phyloP scores from a whole-genome alignment of 2,797 vertebrate genomes.

The Cuniculus paca region DNA sequence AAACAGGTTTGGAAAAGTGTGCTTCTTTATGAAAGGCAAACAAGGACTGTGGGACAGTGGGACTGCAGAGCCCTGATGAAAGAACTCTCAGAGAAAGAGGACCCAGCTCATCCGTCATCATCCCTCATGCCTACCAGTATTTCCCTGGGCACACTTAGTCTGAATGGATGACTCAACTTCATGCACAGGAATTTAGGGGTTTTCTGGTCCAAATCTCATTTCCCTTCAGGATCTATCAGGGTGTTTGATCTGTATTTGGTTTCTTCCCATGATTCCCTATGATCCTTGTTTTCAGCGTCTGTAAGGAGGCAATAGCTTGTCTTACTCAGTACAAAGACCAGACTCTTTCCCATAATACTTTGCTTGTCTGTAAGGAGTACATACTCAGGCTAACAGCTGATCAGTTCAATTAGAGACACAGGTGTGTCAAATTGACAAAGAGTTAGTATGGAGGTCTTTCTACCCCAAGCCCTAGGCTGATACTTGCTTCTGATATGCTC shows the following conservation, averaged over 20 bases:
- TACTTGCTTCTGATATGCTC: constrained; percentile 43
- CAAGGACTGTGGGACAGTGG: neutral
- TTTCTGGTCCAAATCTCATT: neutral
- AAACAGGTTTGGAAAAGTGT: constrained; percentile 32
- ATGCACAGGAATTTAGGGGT: neutral
- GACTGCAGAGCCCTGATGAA: neutral
- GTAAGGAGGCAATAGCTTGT: constrained; percentile 1
- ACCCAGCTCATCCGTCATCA: neutral
- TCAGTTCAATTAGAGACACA: neutral
- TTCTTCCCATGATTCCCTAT: neutral
- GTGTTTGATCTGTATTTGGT: neutral
- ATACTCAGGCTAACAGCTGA: neutral
- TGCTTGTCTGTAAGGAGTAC: neutral
- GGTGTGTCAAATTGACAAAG: constrained; percentile 29
- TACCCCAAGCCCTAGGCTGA: neutral
- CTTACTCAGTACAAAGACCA: neutral
- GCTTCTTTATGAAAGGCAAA: constrained; percentile 39
- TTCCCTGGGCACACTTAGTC: neutral
- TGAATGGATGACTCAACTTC: neutral
- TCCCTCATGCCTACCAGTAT: neutral
- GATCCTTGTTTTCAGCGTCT: neutral
- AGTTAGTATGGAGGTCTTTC: constrained; percentile 13
- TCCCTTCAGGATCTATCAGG: neutral
- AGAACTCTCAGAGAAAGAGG: neutral
- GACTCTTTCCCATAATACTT: neutral